A percentile compares a stretch with the other conserved stretches of the same genome.
These are phyloP conservation scores for Crambe crambe DNA, from an alignment of 37 sponge, comb jelly and placozoan genomes.

Conservation along the genomic window DNA sequence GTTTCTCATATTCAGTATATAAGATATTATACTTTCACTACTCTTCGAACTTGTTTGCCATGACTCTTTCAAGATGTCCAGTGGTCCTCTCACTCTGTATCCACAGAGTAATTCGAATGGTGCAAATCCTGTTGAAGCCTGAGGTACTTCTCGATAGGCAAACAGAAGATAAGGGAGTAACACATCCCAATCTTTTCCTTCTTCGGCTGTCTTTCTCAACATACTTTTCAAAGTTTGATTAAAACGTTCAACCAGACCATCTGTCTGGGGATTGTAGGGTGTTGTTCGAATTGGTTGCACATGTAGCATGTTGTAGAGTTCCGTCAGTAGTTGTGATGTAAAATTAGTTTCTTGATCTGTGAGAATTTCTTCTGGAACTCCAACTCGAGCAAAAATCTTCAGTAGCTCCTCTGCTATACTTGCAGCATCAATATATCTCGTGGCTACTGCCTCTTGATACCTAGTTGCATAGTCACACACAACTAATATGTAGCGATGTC, in stretches of 20 bases:
- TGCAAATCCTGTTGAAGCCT: conserved; percentile 54
- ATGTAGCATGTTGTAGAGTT: conserved; percentile 32
- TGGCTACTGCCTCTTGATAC: conserved; percentile 62
- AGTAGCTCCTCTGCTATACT: conserved; percentile 58
- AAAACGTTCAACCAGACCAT: conserved; percentile 50
- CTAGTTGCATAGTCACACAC: conserved; percentile 68
- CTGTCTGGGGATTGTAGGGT: conserved; percentile 50
- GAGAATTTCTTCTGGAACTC: conserved; percentile 59
- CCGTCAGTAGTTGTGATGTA: conserved; percentile 29
- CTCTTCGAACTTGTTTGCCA: too few species aligned
- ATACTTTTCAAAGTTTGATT: conserved; percentile 46
- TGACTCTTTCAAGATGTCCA: conserved; percentile 49
- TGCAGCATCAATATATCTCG: conserved; percentile 39
- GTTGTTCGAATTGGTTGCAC: conserved; percentile 30
- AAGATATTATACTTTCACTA: conserved; percentile 40
- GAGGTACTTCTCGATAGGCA: conserved; percentile 64
- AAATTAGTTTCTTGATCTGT: conserved; percentile 67
- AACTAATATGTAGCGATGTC: conserved; percentile 48
- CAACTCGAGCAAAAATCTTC: conserved; percentile 40
- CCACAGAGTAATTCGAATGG: conserved; percentile 73
- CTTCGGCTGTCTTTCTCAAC: conserved; percentile 20
- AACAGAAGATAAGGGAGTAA: conserved; percentile 50
- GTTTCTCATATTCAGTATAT: conserved; percentile 33
- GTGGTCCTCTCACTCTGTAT: conserved; percentile 39
- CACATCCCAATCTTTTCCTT: conserved; percentile 54